Evolutionary conservation across 2,113 vertebrate genomes (phyloP), one percentile per base, ranked within the genome.

Genomic region (Erythrocebus patas): DNA sequence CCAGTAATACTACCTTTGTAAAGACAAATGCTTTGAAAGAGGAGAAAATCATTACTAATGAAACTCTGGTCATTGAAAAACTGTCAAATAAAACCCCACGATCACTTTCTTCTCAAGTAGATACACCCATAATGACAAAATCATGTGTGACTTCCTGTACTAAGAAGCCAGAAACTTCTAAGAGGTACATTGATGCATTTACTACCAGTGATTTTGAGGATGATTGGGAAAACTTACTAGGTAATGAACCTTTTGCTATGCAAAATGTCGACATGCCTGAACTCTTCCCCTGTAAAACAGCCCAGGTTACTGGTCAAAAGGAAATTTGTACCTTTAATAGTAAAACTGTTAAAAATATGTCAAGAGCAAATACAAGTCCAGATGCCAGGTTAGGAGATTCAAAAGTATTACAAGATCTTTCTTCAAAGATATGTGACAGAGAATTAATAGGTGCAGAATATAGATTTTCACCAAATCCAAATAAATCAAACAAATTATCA

Each of bases 161-260:
- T 88, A 55, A 80, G 35, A 76, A 96, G 3, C 35, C 61, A n/a
- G 61, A 94, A 22, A 85, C 48, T 72, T 95, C 97, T 17, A 64
- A 48, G 92, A 97, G 96, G 43, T 73, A 48, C 86, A 48, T 52
- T 23, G 96, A 75, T 55, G 30, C 40, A 68, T 82, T 91, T 82
- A 73, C 87, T 97, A 61, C 89, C 95, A 97, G 95, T 43, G 98
- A 99, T 87, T 99, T 99, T 98, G 99, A 99, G 14, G 99, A 99
- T 98, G 99, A 99, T 93, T 99, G 99, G 98, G 99, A 98, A 90
- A 98, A 99, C 55, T 97, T 99, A 73, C 97, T 99, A 73, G 97
- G 89, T 95, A 98, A 99, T 97, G 99, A 99, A 93, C 98, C 99
- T 81, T 98, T 99, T 93, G 90, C 99, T 75, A 97, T 99, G 97